A percentile compares a stretch with the other conserved stretches of the same genome.
Evolutionary conservation across 2,888 invertebrate species (phyloP).

Genomic region (Diaprepes abbreviatus): DNA sequence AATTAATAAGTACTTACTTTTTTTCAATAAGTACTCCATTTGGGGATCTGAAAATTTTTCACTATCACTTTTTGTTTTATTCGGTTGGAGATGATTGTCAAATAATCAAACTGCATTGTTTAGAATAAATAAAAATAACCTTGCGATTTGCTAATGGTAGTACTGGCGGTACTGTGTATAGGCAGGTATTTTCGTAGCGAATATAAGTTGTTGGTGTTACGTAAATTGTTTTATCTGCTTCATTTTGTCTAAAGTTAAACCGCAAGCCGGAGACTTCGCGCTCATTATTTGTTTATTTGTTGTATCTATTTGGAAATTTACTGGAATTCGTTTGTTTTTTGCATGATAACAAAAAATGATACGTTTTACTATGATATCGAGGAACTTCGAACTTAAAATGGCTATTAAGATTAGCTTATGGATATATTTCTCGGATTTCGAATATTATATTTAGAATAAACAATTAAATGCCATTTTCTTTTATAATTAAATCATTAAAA

Average conservation of each 20-base stretch:
- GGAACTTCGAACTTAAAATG: no score
- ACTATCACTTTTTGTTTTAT: slow-evolving; percentile 17
- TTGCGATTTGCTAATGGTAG: slow-evolving; percentile 24
- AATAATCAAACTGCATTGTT: slow-evolving; percentile 29
- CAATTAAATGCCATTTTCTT: no score
- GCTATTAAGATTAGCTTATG: no score
- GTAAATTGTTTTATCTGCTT: slow-evolving; percentile 31
- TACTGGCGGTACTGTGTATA: slow-evolving; percentile 14
- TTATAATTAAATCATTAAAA: no score
- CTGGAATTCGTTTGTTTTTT: not conserved
- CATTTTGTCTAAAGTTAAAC: slow-evolving; percentile 22
- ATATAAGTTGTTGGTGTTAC: slow-evolving; percentile 20
- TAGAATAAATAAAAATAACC: slow-evolving; percentile 30
- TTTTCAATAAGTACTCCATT: slow-evolving; percentile 23
- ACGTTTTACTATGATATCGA: not conserved
- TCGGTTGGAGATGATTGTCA: not conserved
- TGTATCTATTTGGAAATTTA: not conserved
- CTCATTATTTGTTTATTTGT: slow-evolving; percentile 15
- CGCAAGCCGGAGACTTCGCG: slow-evolving; percentile 15
- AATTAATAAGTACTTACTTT: slow-evolving; percentile 30
- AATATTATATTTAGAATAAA: no score
- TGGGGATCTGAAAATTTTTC: not conserved
- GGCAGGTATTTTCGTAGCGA: slow-evolving; percentile 25
- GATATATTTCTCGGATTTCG: no score
- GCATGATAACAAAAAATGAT: not conserved